These are phyloP conservation scores for Sympetrum striolatum DNA, from an alignment of 2,888 invertebrate genomes.

Conservation along the genomic window DNA sequence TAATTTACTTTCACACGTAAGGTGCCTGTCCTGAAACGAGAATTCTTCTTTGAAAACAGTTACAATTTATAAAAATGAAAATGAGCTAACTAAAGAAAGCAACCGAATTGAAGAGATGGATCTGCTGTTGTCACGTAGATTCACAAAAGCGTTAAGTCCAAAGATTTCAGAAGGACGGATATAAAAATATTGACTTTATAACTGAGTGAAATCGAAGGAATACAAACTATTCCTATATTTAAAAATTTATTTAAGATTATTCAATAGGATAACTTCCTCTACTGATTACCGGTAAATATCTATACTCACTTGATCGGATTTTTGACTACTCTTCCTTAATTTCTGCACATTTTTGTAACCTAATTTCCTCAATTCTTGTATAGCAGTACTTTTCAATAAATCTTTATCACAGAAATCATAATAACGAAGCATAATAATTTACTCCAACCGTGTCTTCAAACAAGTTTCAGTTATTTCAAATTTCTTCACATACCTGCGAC, in stretches of 20 bases:
- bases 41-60: background rate
- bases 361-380: slow-evolving; percentile 18
- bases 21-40: background rate
- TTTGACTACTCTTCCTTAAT: background rate
- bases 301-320: slow-evolving; percentile 8
- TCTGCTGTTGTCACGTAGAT: too few species aligned
- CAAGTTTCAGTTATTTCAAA: slow-evolving; percentile 34
- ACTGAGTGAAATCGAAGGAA: too few species aligned
- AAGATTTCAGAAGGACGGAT: too few species aligned
- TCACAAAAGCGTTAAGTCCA: too few species aligned
- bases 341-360: slow-evolving; percentile 15
- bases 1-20: background rate
- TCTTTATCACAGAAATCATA: slow-evolving; percentile 27
- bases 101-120: too few species aligned
- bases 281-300: background rate
- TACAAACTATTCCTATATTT: background rate
- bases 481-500: background rate
- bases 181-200: too few species aligned
- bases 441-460: background rate
- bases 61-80: background rate
- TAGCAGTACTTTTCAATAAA: background rate
- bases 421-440: background rate
- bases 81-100: too few species aligned
- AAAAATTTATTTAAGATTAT: background rate
- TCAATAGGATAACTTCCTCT: background rate